Percentiles rank a stretch among this genome's conserved stretches.
Conservation (phyloP, 1,140 invertebrate species). For the Penaeus chinensis region DNA sequence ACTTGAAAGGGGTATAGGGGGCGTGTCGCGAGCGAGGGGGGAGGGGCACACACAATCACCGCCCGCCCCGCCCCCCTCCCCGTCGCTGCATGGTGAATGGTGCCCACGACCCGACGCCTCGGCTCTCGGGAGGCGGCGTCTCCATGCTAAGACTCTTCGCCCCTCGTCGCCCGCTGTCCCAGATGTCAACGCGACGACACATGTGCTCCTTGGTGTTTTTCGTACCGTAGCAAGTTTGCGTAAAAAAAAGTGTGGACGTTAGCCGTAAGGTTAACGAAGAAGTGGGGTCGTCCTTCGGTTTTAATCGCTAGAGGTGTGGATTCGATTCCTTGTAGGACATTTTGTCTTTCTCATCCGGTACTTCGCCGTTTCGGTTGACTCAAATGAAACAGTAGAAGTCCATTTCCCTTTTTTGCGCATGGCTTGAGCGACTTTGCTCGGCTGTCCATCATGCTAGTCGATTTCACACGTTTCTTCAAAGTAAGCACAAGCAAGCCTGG, state of each 20-base stretch:
- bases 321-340: too few relatives aligned
- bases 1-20: background rate
- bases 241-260: background rate
- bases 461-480: too few relatives aligned
- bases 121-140: background rate
- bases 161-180: background rate
- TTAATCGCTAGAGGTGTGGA: too few relatives aligned
- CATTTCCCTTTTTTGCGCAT: too few relatives aligned
- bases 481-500: too few relatives aligned
- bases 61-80: slow-evolving; percentile 3
- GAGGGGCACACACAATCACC: background rate
- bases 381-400: too few relatives aligned
- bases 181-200: background rate
- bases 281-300: too few relatives aligned
- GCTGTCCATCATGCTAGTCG: too few relatives aligned
- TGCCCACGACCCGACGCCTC: slow-evolving; percentile 1
- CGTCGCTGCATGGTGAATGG: background rate
- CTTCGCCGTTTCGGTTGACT: too few relatives aligned
- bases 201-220: slow-evolving; percentile 12
- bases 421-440: too few relatives aligned
- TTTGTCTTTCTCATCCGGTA: too few relatives aligned
- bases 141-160: background rate
- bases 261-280: background rate
- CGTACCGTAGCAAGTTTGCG: slow-evolving; percentile 20
- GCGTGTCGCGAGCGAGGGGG: background rate